Base-by-base conservation (phyloP, 1,140 invertebrate genomes). In the Diabrotica virgifera region DNA sequence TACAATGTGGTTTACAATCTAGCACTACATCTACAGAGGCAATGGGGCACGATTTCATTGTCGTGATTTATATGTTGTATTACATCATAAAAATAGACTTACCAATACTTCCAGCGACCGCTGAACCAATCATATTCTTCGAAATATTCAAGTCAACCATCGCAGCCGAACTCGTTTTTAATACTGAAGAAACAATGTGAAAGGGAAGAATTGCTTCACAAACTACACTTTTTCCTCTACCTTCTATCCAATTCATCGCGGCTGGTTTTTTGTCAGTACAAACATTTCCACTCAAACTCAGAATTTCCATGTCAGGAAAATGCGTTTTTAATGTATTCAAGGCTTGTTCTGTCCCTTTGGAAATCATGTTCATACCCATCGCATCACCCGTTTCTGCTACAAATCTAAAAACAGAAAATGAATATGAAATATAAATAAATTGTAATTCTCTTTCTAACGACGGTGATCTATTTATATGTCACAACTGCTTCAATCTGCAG, bases 301-400 rank as follows among this genome's bases (percentile, higher is more conserved):
- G 82, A 14, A 98, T 89, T 76, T 93, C 90, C 91, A 98, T 95
- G 36, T 96, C 91, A 0, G 89, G 84, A 76, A 95, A 97, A 36
- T 82, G 79, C 53, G 82, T 80, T 75, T 90, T 86, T 0, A 97
- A 82, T 37, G 84, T 79, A 59, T 87, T 85, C 5, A 98, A 74
- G 0, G 92, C 89, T 71, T 89, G 89, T 80, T 98, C 95, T 2
- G 93, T 91, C 8, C 93, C 69, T 60, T 98, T 99, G 0, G 95
- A 98, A 0, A 99, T 82, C 97, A 99, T 99, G 78, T 99, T 99
- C 97, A 99, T 99, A 36, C 97, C 97, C 97, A 99, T 99, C 0
- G 97, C 97, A 80, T 99, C 97, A 6, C 97, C 97, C 2, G 97
- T 99, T 14, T 85, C 87, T 0, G 96, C 95, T 40, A 92, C 88